A percentile compares a stretch with the other conserved stretches of the same genome.
phyloP scores from a whole-genome alignment of 2,797 vertebrate species.

The Champsocephalus gunnari region DNA sequence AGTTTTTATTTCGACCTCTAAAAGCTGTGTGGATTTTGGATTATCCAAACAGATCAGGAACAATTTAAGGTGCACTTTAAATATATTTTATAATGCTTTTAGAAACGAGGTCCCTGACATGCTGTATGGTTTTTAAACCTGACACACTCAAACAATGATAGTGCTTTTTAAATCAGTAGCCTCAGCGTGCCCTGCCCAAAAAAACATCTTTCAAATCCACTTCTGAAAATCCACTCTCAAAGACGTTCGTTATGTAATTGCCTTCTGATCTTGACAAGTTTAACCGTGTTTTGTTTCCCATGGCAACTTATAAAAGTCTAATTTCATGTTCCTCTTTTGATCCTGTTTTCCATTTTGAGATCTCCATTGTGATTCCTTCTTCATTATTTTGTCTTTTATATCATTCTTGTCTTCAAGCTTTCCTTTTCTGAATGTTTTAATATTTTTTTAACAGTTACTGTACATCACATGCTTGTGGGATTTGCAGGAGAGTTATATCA shows the following conservation, averaged over 20 bases:
- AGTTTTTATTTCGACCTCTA: too few relatives aligned
- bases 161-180: not conserved
- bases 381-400: conserved; percentile 30
- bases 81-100: not conserved
- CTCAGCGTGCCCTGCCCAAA: not conserved
- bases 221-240: conserved; percentile 17
- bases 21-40: not conserved
- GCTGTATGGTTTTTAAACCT: not conserved
- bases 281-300: conserved; percentile 36
- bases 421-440: conserved; percentile 6
- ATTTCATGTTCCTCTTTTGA: conserved; percentile 48
- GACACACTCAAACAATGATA: not conserved
- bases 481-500: not conserved
- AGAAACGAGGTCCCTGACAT: not conserved
- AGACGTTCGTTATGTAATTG: conserved; percentile 42
- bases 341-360: conserved; percentile 39
- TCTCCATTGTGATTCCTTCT: not conserved
- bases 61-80: not conserved
- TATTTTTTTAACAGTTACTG: not conserved
- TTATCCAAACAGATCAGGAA: not conserved
- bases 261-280: conserved; percentile 57
- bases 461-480: not conserved
- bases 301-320: conserved; percentile 18
- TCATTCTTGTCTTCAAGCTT: not conserved
- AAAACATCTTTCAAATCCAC: conserved; percentile 7